Conservation (phyloP, 2,888 invertebrate species). For the Drosophila sordidula region DNA sequence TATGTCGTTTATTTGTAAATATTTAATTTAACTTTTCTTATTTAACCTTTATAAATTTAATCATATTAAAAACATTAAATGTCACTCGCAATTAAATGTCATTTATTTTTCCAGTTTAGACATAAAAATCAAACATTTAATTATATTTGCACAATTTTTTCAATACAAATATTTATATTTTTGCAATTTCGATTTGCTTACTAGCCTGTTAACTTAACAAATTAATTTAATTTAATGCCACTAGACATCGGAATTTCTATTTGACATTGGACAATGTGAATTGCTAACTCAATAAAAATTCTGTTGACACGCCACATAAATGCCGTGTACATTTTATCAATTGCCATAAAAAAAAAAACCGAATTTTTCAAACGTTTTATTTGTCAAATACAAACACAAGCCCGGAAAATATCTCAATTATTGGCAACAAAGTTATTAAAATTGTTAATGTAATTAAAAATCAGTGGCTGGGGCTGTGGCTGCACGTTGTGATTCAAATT, state of each 20-base stretch:
- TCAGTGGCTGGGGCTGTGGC: slow-evolving; percentile 15
- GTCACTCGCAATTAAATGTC: too few species aligned
- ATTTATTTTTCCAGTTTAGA: background rate
- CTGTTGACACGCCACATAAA: slow-evolving; percentile 34
- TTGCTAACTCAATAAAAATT: slow-evolving; percentile 28
- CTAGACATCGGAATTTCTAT: slow-evolving; percentile 23
- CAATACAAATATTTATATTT: slow-evolving; percentile 4
- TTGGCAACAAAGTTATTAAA: slow-evolving; percentile 26
- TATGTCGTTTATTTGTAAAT: background rate
- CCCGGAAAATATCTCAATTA: slow-evolving; percentile 40
- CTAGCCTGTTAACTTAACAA: slow-evolving; percentile 31
- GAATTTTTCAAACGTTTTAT: slow-evolving; percentile 9
- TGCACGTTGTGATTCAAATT: slow-evolving; percentile 49
- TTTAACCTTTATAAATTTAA: background rate
- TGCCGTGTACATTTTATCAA: slow-evolving; percentile 16
- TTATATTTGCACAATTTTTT: slow-evolving; percentile 22
- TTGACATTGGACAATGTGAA: slow-evolving; percentile 8
- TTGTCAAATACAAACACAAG: slow-evolving; percentile 18
- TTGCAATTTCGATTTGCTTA: slow-evolving; percentile 26
- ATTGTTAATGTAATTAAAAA: slow-evolving; percentile 55
- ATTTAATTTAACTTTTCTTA: background rate
- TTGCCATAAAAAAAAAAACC: slow-evolving; percentile 16
- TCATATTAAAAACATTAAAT: background rate
- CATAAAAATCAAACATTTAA: background rate
- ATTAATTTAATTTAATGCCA: slow-evolving; percentile 55